Evolutionary conservation across 2,797 vertebrate genomes (phyloP).

Genomic region (Decapterus maruadsi): DNA sequence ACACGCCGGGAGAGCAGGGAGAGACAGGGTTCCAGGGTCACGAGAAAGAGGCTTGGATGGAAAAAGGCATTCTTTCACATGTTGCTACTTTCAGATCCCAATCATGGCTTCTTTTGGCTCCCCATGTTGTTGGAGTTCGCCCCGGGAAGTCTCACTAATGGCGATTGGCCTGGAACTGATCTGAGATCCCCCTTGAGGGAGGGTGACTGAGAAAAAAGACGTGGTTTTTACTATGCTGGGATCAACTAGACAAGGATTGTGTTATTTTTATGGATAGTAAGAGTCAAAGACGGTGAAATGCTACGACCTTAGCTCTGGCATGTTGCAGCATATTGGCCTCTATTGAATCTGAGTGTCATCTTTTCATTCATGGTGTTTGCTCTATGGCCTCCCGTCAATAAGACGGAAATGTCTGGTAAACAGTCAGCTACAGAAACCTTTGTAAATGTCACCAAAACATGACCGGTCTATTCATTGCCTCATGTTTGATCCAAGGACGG

Average conservation of each 20-base stretch:
- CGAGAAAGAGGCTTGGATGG: slow-evolving; percentile 80
- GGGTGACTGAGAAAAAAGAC: slow-evolving; percentile 29
- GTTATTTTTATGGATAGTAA: slow-evolving; percentile 23
- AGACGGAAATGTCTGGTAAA: slow-evolving; percentile 63
- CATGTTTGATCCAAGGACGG: slow-evolving; percentile 59
- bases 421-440: slow-evolving; percentile 58
- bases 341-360: slow-evolving; percentile 31
- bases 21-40: slow-evolving; percentile 75
- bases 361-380: slow-evolving; percentile 53
- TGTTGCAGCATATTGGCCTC: slow-evolving; percentile 27
- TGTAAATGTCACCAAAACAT: slow-evolving; percentile 77
- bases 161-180: slow-evolving; percentile 48
- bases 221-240: slow-evolving; percentile 23
- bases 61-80: slow-evolving; percentile 88
- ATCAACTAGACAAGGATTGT: slow-evolving; percentile 12
- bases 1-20: slow-evolving; percentile 47
- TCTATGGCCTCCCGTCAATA: slow-evolving; percentile 45
- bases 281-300: neutral
- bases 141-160: slow-evolving; percentile 60
- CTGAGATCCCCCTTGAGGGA: slow-evolving; percentile 53
- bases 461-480: slow-evolving; percentile 48
- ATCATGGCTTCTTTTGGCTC: slow-evolving; percentile 80
- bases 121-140: slow-evolving; percentile 56
- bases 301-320: neutral
- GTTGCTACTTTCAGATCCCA: slow-evolving; percentile 84